These are phyloP conservation scores for Xiphydria camelus DNA, from an alignment of 2,888 invertebrate genomes.

Conservation along the genomic window DNA sequence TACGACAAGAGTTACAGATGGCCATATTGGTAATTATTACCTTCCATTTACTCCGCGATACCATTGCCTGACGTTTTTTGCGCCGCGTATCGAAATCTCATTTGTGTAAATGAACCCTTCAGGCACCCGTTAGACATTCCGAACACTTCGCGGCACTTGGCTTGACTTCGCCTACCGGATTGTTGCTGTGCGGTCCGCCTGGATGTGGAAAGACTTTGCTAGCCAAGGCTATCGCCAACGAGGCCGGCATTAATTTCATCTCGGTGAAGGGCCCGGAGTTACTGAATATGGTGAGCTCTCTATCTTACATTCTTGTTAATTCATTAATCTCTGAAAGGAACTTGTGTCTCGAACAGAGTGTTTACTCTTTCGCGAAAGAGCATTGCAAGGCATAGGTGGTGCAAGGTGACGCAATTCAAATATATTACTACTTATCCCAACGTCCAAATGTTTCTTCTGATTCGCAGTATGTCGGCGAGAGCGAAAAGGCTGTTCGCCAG, in stretches of 20 bases:
- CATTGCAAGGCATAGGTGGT: too few species aligned
- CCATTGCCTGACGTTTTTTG: constrained; percentile 5
- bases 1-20: constrained; percentile 87
- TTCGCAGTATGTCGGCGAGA: constrained; percentile 93
- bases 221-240: constrained; percentile 98
- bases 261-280: constrained; percentile 98
- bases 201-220: constrained; percentile 95
- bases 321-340: neutral
- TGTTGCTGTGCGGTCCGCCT: constrained; percentile 94
- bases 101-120: too few species aligned
- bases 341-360: too few species aligned
- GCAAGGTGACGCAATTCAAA: neutral
- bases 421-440: neutral
- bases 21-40: constrained; percentile 73
- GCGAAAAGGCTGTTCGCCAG: constrained; percentile 94
- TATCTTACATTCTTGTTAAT: constrained; percentile 7
- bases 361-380: too few species aligned
- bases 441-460: constrained; percentile 14
- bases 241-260: constrained; percentile 97
- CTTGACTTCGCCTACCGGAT: constrained; percentile 81
- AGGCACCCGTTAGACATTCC: constrained; percentile 89
- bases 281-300: constrained; percentile 82
- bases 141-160: constrained; percentile 80
- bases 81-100: too few species aligned
- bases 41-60: constrained; percentile 1